Base-by-base conservation (phyloP, 2,113 vertebrate species). In the Eolophus roseicapilla region DNA sequence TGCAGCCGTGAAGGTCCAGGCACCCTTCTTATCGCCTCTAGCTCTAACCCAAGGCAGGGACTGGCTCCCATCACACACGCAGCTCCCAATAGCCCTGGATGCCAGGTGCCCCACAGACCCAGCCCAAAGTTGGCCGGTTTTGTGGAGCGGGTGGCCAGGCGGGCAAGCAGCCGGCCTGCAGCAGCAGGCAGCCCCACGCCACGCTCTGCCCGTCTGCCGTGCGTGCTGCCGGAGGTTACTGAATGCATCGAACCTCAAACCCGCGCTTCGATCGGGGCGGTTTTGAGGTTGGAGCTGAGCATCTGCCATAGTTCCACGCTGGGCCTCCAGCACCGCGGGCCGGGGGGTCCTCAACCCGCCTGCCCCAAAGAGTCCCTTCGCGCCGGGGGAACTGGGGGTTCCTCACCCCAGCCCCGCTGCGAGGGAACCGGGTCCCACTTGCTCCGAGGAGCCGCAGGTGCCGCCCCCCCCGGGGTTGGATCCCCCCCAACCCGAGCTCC, bases 231-330 rank as follows among this genome's bases (percentile, higher is more conserved):
- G 76, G 92, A 92, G 95, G 96, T 89, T 91, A 71, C 64, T 3
- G 69, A 19, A 41, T 59, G 81, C 77, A 87, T n/a, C 25, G 8
- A 91, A 75, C 95, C 92, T 94, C 96, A 95, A 94, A 95, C 60
- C 81, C 92, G 6, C 91, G 92, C 69, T 92, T 95, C 93, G 92
- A 91, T 70, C 47, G 62, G 8, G 10, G 87, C 2, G 90, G 87
- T 81, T 93, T 91, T 91, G 90, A 96, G 95, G 96, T 83, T 89
- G 93, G 60, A 11, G 9, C 28, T 46, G 64, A 92, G 59, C 80
- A 93, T 62, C 80, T 88, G 71, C 83, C 80, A 6, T n/a, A 8
- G 8, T 73, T 86, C 49, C 8, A 6, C 41, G 59, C 39, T 55
- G 86, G 93, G 91, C 86, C 75, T 88, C 76, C 76, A 33, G 82